Conservation (phyloP, 2,888 invertebrate genomes). For the Noctua pronuba region DNA sequence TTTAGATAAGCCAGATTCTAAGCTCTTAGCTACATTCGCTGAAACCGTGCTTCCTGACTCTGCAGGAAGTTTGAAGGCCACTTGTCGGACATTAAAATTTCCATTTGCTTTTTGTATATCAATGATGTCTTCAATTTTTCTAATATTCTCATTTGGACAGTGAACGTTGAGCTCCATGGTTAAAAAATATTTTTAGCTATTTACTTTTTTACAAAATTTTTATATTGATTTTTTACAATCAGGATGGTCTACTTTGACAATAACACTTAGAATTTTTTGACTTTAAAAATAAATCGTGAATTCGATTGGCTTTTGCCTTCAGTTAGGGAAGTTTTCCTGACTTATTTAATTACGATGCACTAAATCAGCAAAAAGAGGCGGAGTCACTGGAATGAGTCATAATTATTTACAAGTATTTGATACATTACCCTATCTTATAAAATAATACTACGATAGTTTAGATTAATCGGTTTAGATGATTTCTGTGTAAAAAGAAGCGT, state of each 20-base stretch:
- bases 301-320: background rate
- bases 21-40: conserved; percentile 76
- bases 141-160: conserved; percentile 75
- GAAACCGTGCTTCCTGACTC: conserved; percentile 75
- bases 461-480: too few relatives aligned
- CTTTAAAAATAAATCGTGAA: conserved; percentile 35
- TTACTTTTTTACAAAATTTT: conserved; percentile 75
- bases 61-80: conserved; percentile 80
- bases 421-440: background rate
- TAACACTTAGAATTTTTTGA: conserved; percentile 49
- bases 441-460: background rate
- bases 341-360: background rate
- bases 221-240: conserved; percentile 71
- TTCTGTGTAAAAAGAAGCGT: conserved; percentile 31
- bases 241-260: conserved; percentile 72
- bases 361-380: background rate
- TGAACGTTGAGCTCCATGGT: conserved; percentile 75
- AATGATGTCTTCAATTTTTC: conserved; percentile 87
- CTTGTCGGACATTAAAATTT: conserved; percentile 79
- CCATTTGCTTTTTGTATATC: conserved; percentile 87
- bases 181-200: conserved; percentile 67
- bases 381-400: conserved; percentile 5
- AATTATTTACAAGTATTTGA: conserved; percentile 9
- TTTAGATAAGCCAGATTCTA: conserved; percentile 80
- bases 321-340: background rate